Evolutionary conservation across 2,888 invertebrate genomes (phyloP).

Genomic region (Pelosia muscerda): DNA sequence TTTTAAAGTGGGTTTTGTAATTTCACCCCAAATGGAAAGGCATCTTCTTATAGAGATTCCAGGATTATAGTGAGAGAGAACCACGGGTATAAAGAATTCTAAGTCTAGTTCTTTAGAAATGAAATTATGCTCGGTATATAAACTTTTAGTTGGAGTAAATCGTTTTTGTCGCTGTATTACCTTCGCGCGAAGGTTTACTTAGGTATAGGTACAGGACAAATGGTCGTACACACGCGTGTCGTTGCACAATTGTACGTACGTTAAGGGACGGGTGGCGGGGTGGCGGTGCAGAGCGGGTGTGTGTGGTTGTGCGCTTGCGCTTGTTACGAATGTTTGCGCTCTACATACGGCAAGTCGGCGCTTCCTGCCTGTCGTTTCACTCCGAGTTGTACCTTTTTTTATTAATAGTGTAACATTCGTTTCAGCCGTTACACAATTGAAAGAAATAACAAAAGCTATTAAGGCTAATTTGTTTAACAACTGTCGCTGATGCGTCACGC

Average conservation of each 20-base stretch:
- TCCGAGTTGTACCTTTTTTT: slow-evolving; percentile 29
- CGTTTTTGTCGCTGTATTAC: background rate
- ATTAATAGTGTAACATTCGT: slow-evolving; percentile 34
- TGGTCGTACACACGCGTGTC: slow-evolving; percentile 17
- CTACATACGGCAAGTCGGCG: slow-evolving; percentile 33
- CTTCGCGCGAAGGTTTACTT: slow-evolving; percentile 14
- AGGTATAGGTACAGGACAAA: too few species aligned
- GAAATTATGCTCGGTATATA: too few species aligned
- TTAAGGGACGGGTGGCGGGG: slow-evolving; percentile 3
- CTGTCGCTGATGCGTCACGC: slow-evolving; percentile 8
- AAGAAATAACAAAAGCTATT: slow-evolving; percentile 24
- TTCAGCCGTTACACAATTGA: slow-evolving; percentile 30
- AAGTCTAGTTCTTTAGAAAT: background rate
- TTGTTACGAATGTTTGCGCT: slow-evolving; percentile 34
- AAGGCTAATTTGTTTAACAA: slow-evolving; percentile 27
- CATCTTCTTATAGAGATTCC: background rate
- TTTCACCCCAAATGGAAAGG: too few species aligned
- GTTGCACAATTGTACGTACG: slow-evolving; percentile 15
- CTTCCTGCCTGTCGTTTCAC: slow-evolving; percentile 35
- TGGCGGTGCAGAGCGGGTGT: background rate
- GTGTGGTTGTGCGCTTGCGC: slow-evolving; percentile 19
- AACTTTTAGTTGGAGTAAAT: background rate
- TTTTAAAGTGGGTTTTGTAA: too few species aligned
- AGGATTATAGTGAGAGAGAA: background rate
- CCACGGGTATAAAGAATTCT: background rate